Conservation (phyloP, 2,797 vertebrate species). For the Heliangelus exortis region DNA sequence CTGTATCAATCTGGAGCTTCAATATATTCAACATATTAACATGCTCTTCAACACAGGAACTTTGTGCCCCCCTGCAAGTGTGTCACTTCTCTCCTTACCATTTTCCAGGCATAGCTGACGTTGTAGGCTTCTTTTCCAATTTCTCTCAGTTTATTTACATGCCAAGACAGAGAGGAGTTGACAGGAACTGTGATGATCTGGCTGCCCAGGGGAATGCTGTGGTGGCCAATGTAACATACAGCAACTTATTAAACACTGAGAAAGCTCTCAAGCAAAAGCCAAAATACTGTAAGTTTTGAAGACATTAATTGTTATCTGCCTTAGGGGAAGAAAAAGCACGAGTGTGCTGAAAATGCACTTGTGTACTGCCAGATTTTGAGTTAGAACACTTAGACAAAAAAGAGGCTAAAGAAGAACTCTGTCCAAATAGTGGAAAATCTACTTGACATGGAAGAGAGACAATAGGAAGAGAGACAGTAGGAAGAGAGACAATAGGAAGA, state of each 20-base stretch:
- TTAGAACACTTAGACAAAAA: neutral
- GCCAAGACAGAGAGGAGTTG: constrained; percentile 98
- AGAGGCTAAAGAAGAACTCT: neutral
- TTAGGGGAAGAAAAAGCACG: neutral
- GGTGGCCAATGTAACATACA: constrained; percentile 58
- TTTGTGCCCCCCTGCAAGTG: neutral
- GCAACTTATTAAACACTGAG: constrained; percentile 36
- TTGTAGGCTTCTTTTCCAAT: constrained; percentile 92
- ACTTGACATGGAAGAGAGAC: neutral
- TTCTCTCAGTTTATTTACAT: constrained; percentile 92
- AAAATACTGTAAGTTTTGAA: neutral
- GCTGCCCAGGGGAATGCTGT: constrained; percentile 95
- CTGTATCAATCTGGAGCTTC: neutral
- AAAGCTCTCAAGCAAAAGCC: neutral
- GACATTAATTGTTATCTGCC: neutral
- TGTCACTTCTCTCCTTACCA: constrained; percentile 79
- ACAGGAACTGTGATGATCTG: constrained; percentile 94
- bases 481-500: too few species aligned
- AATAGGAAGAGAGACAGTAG: neutral
- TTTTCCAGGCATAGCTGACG: constrained; percentile 99
- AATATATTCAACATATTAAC: neutral
- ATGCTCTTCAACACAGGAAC: neutral
- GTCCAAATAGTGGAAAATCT: neutral
- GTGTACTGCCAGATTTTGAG: neutral
- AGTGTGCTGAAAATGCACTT: neutral